Evolutionary conservation across 2,113 vertebrate genomes (phyloP).

Genomic region (Agelaius phoeniceus): DNA sequence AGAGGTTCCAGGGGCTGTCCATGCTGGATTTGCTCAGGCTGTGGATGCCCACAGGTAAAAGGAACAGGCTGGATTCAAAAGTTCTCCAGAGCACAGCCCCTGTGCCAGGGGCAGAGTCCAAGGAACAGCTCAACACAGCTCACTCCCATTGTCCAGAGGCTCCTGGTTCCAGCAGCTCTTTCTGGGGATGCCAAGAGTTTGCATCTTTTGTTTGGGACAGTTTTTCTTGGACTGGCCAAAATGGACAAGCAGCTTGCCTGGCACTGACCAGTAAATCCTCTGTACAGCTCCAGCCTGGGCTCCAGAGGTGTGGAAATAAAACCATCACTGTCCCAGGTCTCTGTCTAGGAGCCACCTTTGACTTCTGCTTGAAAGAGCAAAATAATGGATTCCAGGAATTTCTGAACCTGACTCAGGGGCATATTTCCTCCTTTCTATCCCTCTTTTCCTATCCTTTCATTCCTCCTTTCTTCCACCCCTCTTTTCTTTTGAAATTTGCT

Average conservation of each 20-base stretch:
- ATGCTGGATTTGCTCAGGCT: not conserved
- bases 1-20: not conserved
- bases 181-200: conserved; percentile 2
- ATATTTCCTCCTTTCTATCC: not conserved
- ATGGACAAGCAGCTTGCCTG: not conserved
- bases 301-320: conserved; percentile 29
- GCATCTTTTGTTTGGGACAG: not conserved
- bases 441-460: not conserved
- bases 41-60: not conserved
- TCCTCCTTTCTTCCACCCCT: not conserved
- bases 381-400: not conserved
- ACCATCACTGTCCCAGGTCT: not conserved
- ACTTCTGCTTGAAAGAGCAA: not conserved
- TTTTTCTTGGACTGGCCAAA: not conserved
- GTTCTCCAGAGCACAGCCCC: not conserved
- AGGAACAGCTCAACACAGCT: not conserved
- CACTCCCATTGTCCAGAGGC: not conserved
- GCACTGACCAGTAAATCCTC: conserved; percentile 5
- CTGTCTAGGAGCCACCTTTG: conserved; percentile 49
- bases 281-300: not conserved
- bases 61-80: not conserved
- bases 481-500: not conserved
- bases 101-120: not conserved
- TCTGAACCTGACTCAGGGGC: not conserved
- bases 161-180: conserved; percentile 10